A percentile compares a stretch with the other conserved stretches of the same genome.
These are phyloP conservation scores for Aricia agestis DNA, from an alignment of 1,140 invertebrate genomes.

Conservation along the genomic window DNA sequence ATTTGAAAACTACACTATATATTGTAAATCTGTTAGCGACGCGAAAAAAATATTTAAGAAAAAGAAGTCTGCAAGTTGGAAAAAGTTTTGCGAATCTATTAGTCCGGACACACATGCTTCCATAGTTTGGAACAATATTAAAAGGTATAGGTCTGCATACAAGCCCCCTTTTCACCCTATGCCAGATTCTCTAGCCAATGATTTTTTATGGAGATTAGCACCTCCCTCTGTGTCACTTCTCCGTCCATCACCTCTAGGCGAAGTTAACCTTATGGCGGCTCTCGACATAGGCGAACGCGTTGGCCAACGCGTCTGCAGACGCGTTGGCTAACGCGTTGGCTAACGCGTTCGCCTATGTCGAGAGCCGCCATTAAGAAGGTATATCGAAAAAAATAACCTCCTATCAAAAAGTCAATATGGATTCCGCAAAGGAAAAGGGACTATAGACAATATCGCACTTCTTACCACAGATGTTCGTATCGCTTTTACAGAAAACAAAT, in stretches of 20 bases:
- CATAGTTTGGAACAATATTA: slow-evolving; percentile 27
- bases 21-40: background rate
- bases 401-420: slow-evolving; percentile 30
- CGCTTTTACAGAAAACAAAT: background rate
- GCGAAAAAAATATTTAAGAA: slow-evolving; percentile 22
- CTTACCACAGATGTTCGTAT: slow-evolving; percentile 26
- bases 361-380: slow-evolving; percentile 27
- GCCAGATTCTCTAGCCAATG: background rate
- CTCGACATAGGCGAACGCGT: slow-evolving; percentile 29
- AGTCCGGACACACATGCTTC: slow-evolving; percentile 23
- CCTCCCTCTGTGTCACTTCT: background rate
- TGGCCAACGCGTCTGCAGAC: slow-evolving; percentile 35
- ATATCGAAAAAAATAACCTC: slow-evolving; percentile 29
- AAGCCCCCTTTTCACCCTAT: background rate
- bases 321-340: background rate
- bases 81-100: slow-evolving; percentile 28
- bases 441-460: slow-evolving; percentile 31
- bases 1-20: slow-evolving; percentile 24
- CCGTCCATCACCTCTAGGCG: background rate
- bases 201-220: slow-evolving; percentile 14
- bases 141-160: slow-evolving; percentile 21
- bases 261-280: slow-evolving; percentile 11
- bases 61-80: slow-evolving; percentile 29
- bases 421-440: slow-evolving; percentile 35
- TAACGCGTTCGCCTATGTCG: too few species aligned